phyloP scores from a whole-genome alignment of 2,888 invertebrate genomes.

The Ecliptopera silaceata region DNA sequence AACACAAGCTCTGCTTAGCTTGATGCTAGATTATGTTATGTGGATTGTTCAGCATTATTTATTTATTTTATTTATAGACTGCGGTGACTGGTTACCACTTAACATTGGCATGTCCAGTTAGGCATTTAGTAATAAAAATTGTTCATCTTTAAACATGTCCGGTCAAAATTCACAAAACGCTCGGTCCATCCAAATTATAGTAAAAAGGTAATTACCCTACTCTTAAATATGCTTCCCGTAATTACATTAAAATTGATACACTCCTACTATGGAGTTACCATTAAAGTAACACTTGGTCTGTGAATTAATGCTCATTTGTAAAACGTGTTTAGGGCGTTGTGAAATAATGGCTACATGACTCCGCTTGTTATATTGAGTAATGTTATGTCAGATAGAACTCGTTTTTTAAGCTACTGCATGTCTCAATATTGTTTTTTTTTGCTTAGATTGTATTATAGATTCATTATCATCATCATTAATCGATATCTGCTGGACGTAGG shows the following conservation, averaged over 20 bases:
- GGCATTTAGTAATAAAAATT: too few relatives aligned
- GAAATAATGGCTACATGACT: conserved; percentile 51
- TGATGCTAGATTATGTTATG: too few relatives aligned
- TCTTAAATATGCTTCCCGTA: conserved; percentile 22
- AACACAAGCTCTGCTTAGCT: too few relatives aligned
- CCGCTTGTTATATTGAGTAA: conserved; percentile 56
- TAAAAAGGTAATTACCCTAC: conserved; percentile 17
- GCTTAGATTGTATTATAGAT: too few relatives aligned
- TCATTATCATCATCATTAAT: too few relatives aligned
- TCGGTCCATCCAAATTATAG: conserved; percentile 22
- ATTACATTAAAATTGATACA: conserved; percentile 32
- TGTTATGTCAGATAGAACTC: conserved; percentile 47
- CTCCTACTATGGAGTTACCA: conserved; percentile 37
- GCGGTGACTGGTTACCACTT: too few relatives aligned
- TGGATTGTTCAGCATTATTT: too few relatives aligned
- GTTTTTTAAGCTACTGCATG: not conserved
- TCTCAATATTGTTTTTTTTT: too few relatives aligned
- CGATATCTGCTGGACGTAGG: too few relatives aligned
- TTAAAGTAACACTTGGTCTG: conserved; percentile 42
- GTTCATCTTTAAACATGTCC: not conserved
- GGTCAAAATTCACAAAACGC: not conserved
- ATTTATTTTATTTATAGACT: too few relatives aligned
- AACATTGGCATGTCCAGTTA: conserved; percentile 1
- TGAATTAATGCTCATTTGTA: conserved; percentile 47
- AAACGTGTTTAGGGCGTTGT: conserved; percentile 48